A percentile compares a stretch with the other conserved stretches of the same genome.
These are phyloP conservation scores for Saccopteryx bilineata DNA, from an alignment of 2,113 vertebrate genomes.

Conservation along the genomic window DNA sequence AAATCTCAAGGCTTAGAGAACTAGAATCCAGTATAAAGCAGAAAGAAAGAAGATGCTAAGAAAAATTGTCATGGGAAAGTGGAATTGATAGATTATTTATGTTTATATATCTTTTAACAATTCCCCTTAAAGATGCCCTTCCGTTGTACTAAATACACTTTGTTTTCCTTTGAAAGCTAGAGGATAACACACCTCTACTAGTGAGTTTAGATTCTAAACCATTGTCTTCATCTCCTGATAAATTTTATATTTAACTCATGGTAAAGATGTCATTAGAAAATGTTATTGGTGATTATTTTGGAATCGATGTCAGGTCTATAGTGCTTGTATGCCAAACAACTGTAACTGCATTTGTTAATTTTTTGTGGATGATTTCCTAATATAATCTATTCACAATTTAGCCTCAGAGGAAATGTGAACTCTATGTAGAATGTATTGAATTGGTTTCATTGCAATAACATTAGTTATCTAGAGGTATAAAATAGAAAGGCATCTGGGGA, in stretches of 20 bases:
- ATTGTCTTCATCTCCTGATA: neutral
- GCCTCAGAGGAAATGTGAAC: neutral
- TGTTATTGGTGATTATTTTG: conserved; percentile 13
- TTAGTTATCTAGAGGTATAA: neutral
- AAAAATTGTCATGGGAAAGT: neutral
- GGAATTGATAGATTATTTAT: neutral
- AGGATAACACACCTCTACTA: neutral
- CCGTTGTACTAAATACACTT: neutral
- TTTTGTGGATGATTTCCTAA: neutral
- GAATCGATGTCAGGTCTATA: neutral
- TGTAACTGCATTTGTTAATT: neutral
- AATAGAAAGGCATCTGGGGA: neutral
- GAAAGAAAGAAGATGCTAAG: neutral
- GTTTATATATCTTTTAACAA: neutral
- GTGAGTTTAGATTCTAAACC: neutral
- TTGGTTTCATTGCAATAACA: conserved; percentile 46
- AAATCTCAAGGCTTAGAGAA: neutral
- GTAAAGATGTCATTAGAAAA: neutral
- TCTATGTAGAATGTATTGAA: neutral
- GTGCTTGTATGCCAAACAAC: neutral
- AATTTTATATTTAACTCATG: neutral
- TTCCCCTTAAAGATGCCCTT: neutral
- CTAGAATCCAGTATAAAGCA: neutral
- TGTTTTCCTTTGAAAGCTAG: neutral
- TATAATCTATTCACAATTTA: neutral